Evolutionary conservation across 2,797 vertebrate genomes (phyloP).

Genomic region (Acipenser oxyrinchus): DNA sequence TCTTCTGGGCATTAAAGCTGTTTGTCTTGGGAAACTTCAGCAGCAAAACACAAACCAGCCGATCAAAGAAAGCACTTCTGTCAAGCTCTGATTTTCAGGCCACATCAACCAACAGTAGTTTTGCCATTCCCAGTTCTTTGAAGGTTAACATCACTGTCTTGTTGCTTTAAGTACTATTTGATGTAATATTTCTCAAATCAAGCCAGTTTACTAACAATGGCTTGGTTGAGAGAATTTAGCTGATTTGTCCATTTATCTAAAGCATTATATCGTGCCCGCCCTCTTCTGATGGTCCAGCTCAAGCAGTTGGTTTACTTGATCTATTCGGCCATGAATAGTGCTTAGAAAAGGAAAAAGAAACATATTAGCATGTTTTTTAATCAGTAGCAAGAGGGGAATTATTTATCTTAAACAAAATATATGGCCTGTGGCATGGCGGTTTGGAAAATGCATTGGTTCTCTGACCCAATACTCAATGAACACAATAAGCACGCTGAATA

Average conservation of each 20-base stretch:
- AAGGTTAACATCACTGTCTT: conserved; percentile 64
- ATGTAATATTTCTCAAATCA: conserved; percentile 69
- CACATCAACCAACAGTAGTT: conserved; percentile 67
- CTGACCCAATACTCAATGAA: too few relatives aligned
- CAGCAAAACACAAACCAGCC: conserved; percentile 79
- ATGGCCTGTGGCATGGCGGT: not conserved
- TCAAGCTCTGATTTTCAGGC: conserved; percentile 69
- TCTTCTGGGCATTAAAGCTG: conserved; percentile 78
- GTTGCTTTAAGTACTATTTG: conserved; percentile 57
- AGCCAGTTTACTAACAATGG: conserved; percentile 96
- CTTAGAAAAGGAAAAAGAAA: conserved; percentile 43
- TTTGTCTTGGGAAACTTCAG: conserved; percentile 75
- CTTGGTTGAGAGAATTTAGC: conserved; percentile 96
- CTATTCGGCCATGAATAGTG: conserved; percentile 96
- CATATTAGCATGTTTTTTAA: not conserved
- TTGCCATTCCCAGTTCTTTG: conserved; percentile 69
- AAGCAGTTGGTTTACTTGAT: conserved; percentile 98
- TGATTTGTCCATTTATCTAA: conserved; percentile 99
- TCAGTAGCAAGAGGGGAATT: not conserved
- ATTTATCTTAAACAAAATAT: conserved; percentile 37
- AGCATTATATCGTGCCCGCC: conserved; percentile 93
- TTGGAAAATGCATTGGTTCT: too few relatives aligned
- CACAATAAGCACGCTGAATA: too few relatives aligned
- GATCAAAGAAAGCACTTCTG: conserved; percentile 71
- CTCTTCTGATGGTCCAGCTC: conserved; percentile 99